Conservation (phyloP, 2,797 vertebrate genomes). For the Hyperoplus immaculatus region DNA sequence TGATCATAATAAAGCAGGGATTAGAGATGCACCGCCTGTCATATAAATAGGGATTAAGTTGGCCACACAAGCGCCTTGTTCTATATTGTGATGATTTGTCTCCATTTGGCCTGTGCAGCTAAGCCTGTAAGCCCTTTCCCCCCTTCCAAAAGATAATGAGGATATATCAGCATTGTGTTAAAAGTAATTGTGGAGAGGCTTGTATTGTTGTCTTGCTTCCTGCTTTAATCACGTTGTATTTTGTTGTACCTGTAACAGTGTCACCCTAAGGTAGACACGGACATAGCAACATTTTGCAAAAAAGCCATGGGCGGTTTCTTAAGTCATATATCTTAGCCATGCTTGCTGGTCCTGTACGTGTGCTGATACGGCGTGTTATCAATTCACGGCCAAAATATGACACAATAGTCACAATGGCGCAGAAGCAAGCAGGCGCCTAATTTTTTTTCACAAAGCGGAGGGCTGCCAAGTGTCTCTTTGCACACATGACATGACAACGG, state of each 20-base stretch:
- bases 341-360: conserved; percentile 13
- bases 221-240: conserved; percentile 72
- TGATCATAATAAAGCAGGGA: conserved; percentile 78
- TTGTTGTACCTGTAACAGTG: conserved; percentile 29
- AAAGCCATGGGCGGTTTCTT: conserved; percentile 40
- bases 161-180: conserved; percentile 79
- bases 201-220: conserved; percentile 64
- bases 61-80: conserved; percentile 71
- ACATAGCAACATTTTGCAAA: conserved; percentile 28
- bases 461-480: conserved; percentile 27
- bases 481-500: conserved; percentile 8
- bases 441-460: conserved; percentile 28
- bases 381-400: conserved; percentile 47
- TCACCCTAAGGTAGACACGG: conserved; percentile 41
- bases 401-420: conserved; percentile 40
- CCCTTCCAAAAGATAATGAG: conserved; percentile 74
- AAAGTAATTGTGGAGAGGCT: conserved; percentile 76
- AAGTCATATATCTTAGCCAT: conserved; percentile 48
- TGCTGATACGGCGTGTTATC: conserved; percentile 56
- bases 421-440: neutral
- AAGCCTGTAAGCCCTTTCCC: conserved; percentile 76
- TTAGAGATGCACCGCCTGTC: conserved; percentile 76
- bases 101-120: conserved; percentile 80
- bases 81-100: conserved; percentile 81
- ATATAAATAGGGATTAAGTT: conserved; percentile 79